These are phyloP conservation scores for Abrostola tripartita DNA, from an alignment of 2,888 invertebrate species.

Conservation along the genomic window DNA sequence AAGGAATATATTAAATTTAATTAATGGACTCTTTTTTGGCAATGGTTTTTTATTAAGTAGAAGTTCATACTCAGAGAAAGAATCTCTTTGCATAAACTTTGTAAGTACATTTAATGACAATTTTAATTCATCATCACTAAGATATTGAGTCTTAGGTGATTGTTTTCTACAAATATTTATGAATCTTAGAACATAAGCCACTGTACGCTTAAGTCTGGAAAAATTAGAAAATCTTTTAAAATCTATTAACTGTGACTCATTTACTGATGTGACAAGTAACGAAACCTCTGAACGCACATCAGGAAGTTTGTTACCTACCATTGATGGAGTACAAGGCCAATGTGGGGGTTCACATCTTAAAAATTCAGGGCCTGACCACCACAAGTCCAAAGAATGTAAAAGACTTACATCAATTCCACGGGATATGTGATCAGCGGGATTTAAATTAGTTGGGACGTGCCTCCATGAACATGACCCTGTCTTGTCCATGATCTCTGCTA, in stretches of 20 bases:
- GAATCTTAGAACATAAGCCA: constrained; percentile 18
- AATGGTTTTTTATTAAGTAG: background rate
- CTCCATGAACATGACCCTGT: constrained; percentile 4
- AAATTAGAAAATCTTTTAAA: constrained; percentile 13
- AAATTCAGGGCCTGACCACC: background rate
- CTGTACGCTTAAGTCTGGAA: constrained; percentile 18
- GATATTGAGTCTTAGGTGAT: background rate
- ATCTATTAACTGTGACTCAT: background rate
- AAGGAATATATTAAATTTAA: background rate
- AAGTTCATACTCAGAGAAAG: constrained; percentile 16
- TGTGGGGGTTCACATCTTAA: background rate
- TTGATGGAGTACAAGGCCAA: background rate
- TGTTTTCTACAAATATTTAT: constrained; percentile 11
- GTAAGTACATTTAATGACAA: constrained; percentile 3
- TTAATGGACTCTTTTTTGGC: constrained; percentile 5
- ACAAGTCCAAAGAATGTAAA: background rate
- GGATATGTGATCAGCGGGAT: constrained; percentile 17
- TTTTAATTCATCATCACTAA: constrained; percentile 4
- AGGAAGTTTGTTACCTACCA: background rate
- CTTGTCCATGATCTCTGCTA: constrained; percentile 11
- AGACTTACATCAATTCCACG: constrained; percentile 6
- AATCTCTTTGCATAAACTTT: constrained; percentile 5
- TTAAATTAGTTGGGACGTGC: constrained; percentile 8
- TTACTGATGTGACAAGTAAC: background rate
- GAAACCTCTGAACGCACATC: background rate